A percentile compares a stretch with the other conserved stretches of the same genome.
Evolutionary conservation across 2,797 vertebrate genomes (phyloP).

Genomic region (Cercopithecus mitis): DNA sequence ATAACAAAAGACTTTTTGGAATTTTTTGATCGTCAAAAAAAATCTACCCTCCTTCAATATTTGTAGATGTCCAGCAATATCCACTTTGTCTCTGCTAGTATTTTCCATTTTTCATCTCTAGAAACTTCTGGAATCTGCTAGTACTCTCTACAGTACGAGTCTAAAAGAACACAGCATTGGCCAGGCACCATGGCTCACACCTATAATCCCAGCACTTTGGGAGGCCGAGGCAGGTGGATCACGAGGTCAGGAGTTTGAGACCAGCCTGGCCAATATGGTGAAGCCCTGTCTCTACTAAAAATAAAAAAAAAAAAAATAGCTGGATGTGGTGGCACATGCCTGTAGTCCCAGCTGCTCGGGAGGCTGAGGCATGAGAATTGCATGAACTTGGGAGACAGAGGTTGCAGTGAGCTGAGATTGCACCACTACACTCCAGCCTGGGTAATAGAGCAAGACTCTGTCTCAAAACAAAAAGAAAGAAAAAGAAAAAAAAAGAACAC

Average conservation of each 20-base stretch:
- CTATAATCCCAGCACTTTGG: background rate
- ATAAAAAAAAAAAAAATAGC: background rate
- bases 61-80: background rate
- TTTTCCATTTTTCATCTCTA: background rate
- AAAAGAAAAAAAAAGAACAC: background rate
- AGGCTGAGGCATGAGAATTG: background rate
- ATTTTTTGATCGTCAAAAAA: background rate
- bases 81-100: background rate
- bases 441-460: background rate
- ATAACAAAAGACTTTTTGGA: background rate
- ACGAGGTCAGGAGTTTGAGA: background rate
- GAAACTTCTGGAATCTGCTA: background rate
- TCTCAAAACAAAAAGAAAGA: background rate
- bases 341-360: background rate
- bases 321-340: too few relatives aligned
- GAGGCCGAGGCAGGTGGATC: background rate
- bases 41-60: background rate
- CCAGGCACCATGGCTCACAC: background rate
- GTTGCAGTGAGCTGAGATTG: background rate
- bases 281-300: background rate
- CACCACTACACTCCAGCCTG: background rate
- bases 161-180: background rate
- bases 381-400: background rate
- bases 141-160: background rate
- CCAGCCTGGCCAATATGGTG: background rate